These are phyloP conservation scores for Macaria liturata DNA, from an alignment of 2,888 invertebrate genomes.

Conservation along the genomic window DNA sequence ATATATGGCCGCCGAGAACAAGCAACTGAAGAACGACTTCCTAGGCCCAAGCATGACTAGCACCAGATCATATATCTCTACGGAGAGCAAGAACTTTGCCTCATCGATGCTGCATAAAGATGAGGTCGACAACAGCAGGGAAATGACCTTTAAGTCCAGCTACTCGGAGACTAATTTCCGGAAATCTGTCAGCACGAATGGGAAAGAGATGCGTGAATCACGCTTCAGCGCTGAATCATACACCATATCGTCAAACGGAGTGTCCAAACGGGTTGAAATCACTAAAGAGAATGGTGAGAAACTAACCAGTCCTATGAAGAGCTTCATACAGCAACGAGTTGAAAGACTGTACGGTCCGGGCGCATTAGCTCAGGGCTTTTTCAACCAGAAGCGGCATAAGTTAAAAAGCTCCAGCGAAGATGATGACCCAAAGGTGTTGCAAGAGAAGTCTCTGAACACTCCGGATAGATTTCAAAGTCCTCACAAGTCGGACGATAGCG, in stretches of 20 bases:
- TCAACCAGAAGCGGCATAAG: constrained; percentile 85
- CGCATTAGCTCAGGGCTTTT: constrained; percentile 93
- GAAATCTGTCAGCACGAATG: constrained; percentile 64
- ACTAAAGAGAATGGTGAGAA: constrained; percentile 77
- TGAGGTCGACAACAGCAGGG: constrained; percentile 72
- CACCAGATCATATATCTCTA: constrained; percentile 67
- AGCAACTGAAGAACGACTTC: constrained; percentile 78
- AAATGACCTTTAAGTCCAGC: constrained; percentile 73
- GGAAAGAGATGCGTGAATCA: constrained; percentile 64
- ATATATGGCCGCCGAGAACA: constrained; percentile 77
- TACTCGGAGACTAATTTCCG: constrained; percentile 78
- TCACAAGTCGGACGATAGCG: constrained; percentile 47
- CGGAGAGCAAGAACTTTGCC: constrained; percentile 71
- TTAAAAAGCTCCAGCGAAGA: constrained; percentile 68
- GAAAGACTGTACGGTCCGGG: constrained; percentile 95
- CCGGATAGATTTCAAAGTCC: constrained; percentile 60
- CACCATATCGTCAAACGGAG: constrained; percentile 75
- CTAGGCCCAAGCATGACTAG: constrained; percentile 76
- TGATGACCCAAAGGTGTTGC: constrained; percentile 65
- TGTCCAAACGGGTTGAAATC: constrained; percentile 74
- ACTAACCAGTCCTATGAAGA: constrained; percentile 83
- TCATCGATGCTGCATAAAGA: constrained; percentile 73
- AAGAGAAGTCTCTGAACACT: constrained; percentile 69
- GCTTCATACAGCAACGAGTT: constrained; percentile 94
- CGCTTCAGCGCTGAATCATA: constrained; percentile 68